These are phyloP conservation scores for Meteorus colon DNA, from an alignment of 2,888 invertebrate species.

Conservation along the genomic window DNA sequence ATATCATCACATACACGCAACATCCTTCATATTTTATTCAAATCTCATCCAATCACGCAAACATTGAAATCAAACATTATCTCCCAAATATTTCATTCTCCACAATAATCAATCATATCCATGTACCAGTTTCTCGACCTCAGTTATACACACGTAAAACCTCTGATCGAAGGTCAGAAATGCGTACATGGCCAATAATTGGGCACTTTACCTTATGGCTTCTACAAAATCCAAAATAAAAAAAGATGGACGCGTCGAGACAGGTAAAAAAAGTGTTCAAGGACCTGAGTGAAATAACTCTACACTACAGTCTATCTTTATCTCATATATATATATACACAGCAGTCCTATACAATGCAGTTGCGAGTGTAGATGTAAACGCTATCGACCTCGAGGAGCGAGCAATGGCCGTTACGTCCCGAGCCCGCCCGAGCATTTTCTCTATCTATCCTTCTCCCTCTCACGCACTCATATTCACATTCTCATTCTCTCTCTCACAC, in stretches of 20 bases:
- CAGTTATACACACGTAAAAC: too few species aligned
- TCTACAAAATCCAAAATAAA: background rate
- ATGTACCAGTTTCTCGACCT: too few species aligned
- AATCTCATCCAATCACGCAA: too few species aligned
- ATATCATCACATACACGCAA: too few species aligned
- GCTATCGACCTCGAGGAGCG: slow-evolving; percentile 39
- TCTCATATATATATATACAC: background rate
- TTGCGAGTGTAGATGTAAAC: slow-evolving; percentile 11
- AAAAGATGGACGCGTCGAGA: background rate
- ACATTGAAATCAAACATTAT: too few species aligned
- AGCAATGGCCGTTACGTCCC: slow-evolving; percentile 48
- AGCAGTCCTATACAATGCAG: background rate
- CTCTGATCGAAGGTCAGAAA: too few species aligned
- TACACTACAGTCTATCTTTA: background rate
- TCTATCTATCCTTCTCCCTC: background rate
- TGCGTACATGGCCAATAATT: too few species aligned
- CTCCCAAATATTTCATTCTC: too few species aligned
- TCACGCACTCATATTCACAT: background rate
- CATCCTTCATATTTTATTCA: too few species aligned
- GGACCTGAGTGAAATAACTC: background rate
- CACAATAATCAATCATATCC: too few species aligned
- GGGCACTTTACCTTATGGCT: too few species aligned
- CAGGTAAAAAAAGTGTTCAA: background rate
- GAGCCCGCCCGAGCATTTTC: slow-evolving; percentile 52
- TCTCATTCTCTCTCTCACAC: too few species aligned